These are phyloP conservation scores for Nyctibius grandis DNA, from an alignment of 2,797 vertebrate species.

Conservation along the genomic window DNA sequence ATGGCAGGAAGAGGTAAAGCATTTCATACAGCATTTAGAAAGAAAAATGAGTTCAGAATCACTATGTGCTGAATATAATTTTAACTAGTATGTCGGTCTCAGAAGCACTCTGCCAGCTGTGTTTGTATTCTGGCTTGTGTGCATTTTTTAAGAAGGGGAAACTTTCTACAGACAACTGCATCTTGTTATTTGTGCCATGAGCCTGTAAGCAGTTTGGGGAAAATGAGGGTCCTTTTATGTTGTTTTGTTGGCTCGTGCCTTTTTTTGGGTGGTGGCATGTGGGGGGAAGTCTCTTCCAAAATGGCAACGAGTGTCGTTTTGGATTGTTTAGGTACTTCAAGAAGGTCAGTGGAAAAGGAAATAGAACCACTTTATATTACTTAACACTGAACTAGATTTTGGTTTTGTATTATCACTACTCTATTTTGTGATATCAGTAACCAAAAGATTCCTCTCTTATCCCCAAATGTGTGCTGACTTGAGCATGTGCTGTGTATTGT, in stretches of 20 bases:
- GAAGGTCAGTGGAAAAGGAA: background rate
- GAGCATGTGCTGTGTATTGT: background rate
- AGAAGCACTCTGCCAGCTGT: background rate
- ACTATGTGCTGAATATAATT: background rate
- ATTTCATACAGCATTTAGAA: background rate
- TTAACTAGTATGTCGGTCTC: background rate
- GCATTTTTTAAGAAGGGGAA: background rate
- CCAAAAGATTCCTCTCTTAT: background rate
- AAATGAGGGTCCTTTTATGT: background rate
- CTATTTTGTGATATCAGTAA: background rate
- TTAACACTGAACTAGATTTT: background rate
- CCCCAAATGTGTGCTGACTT: background rate
- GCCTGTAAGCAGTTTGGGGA: background rate
- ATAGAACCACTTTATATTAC: background rate
- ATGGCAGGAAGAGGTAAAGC: background rate
- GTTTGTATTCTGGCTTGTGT: background rate
- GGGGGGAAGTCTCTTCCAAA: background rate
- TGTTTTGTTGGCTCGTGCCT: background rate
- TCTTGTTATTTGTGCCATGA: background rate
- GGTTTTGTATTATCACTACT: background rate
- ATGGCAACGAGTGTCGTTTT: background rate
- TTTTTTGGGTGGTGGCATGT: accelerated
- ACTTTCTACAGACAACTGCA: background rate
- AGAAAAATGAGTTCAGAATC: background rate
- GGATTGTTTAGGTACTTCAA: background rate